Evolutionary conservation across 2,797 vertebrate species (phyloP).

Genomic region (Loriculus beryllinus): DNA sequence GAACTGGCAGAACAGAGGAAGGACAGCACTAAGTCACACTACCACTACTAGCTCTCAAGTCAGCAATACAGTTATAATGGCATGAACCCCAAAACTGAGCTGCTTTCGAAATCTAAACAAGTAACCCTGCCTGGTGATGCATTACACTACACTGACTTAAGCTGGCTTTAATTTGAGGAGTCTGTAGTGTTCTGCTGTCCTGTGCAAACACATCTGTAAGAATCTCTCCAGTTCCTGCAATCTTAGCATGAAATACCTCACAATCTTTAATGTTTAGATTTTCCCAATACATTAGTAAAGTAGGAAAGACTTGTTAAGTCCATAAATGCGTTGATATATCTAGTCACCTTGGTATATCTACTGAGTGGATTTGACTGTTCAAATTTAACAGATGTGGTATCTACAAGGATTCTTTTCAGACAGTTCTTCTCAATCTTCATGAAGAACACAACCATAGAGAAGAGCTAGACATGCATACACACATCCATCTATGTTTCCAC

Average conservation of each 20-base stretch:
- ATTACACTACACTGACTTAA: background rate
- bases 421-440: background rate
- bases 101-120: background rate
- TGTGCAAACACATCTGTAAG: background rate
- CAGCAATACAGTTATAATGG: background rate
- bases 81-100: background rate
- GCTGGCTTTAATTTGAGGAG: background rate
- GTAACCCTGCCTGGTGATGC: background rate
- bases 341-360: background rate
- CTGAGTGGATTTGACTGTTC: background rate
- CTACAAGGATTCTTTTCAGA: background rate
- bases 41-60: background rate
- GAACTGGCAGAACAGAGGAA: background rate
- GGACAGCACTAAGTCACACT: background rate
- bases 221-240: background rate
- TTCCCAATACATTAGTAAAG: background rate
- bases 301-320: background rate
- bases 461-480: background rate
- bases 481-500: background rate
- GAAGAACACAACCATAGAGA: background rate
- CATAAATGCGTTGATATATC: background rate
- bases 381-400: background rate
- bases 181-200: background rate
- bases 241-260: background rate
- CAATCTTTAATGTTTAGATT: background rate